Percentiles rank a stretch among this genome's conserved stretches.
Evolutionary conservation across 2,888 invertebrate genomes (phyloP).

Genomic region (Conus canariensis): DNA sequence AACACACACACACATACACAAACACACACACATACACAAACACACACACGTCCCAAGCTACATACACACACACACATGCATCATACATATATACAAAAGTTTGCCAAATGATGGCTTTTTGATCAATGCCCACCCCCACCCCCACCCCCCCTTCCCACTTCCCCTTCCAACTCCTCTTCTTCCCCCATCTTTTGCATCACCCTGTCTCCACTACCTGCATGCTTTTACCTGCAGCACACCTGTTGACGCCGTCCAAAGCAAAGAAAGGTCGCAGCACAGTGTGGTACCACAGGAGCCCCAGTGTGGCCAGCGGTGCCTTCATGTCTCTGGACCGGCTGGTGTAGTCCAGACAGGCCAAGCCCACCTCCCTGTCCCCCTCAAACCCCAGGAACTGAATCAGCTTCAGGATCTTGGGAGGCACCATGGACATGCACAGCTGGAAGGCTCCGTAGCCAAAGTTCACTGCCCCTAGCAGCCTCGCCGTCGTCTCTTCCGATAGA

Average conservation of each 20-base stretch:
- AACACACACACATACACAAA: no score
- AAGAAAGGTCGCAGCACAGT: conserved; percentile 86
- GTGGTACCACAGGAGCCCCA: conserved; percentile 85
- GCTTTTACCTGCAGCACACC: conserved; percentile 80
- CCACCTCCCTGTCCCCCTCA: conserved; percentile 82
- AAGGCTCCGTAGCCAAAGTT: conserved; percentile 87
- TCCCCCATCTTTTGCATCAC: neutral
- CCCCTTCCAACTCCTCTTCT: no score
- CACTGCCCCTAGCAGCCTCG: conserved; percentile 84
- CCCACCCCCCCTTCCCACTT: no score
- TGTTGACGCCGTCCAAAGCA: conserved; percentile 83
- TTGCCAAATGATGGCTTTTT: no score
- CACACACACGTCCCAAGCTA: no score
- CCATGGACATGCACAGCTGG: conserved; percentile 83
- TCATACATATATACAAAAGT: no score
- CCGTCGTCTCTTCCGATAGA: conserved; percentile 38
- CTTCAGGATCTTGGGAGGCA: conserved; percentile 82
- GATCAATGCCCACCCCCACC: no score
- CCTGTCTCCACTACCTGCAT: neutral
- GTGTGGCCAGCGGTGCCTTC: conserved; percentile 85
- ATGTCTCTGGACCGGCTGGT: conserved; percentile 84
- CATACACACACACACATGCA: no score
- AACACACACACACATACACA: no score
- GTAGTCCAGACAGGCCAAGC: conserved; percentile 82
- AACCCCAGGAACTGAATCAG: conserved; percentile 85